Evolutionary conservation across 2,113 vertebrate species (phyloP).

Genomic region (Scortum barcoo): DNA sequence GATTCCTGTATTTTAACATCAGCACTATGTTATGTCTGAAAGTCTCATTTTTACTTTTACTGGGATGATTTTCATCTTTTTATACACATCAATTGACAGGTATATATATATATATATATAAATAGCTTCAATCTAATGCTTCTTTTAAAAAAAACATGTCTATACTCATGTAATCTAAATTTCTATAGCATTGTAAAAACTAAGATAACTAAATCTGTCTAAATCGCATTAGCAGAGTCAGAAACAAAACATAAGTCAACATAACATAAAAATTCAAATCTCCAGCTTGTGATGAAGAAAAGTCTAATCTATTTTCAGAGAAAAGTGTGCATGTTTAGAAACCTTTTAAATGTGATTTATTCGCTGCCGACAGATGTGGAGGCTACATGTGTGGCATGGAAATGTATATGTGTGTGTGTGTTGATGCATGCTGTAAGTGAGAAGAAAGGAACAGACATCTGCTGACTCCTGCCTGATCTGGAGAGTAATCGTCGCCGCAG

Average conservation of each 20-base stretch:
- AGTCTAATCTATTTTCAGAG: conserved; percentile 1
- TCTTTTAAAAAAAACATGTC: background rate
- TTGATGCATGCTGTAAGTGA: conserved; percentile 45
- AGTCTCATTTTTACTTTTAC: too few species aligned
- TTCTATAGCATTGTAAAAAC: background rate
- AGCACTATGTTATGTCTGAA: too few species aligned
- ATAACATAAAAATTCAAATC: background rate
- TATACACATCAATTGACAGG: too few species aligned
- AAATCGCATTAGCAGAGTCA: background rate
- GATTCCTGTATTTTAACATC: too few species aligned
- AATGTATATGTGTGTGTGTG: conserved; percentile 40
- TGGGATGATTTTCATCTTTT: too few species aligned
- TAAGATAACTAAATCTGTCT: background rate
- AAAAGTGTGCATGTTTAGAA: conserved; percentile 38
- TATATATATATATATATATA: too few species aligned
- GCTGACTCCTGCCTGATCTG: conserved; percentile 66
- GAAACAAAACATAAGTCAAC: background rate
- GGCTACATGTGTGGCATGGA: conserved; percentile 36
- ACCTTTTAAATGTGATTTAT: conserved; percentile 21
- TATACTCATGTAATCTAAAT: background rate
- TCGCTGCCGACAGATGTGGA: conserved; percentile 51
- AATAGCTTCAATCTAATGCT: background rate
- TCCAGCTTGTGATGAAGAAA: background rate
- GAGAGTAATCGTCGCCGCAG: conserved; percentile 25
- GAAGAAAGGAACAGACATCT: conserved; percentile 69